These are phyloP conservation scores for Zaprionus lineosus DNA, from an alignment of 2,888 invertebrate species.

Conservation along the genomic window DNA sequence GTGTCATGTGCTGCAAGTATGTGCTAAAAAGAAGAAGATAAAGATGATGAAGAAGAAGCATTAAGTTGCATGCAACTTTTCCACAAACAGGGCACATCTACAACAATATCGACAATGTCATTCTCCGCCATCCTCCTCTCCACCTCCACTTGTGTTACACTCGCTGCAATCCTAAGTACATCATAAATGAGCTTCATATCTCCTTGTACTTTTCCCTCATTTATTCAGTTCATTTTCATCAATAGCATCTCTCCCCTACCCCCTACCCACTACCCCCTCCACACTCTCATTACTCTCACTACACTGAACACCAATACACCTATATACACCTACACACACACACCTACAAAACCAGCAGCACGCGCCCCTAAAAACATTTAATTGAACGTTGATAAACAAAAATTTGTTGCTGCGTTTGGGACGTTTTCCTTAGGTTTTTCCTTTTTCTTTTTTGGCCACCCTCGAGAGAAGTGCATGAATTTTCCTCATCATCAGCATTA, in stretches of 20 bases:
- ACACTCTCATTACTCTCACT: not conserved
- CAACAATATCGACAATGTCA: constrained; percentile 24
- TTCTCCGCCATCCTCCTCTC: too few species aligned
- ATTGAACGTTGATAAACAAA: constrained; percentile 41
- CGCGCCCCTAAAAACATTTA: constrained; percentile 8
- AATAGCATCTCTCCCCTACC: not conserved
- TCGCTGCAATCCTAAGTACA: constrained; percentile 41
- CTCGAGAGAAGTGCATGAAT: constrained; percentile 45
- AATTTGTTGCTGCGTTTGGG: constrained; percentile 2
- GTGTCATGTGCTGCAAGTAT: not conserved
- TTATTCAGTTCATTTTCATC: constrained; percentile 3
- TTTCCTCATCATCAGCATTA: constrained; percentile 42
- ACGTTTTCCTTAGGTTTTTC: constrained; percentile 6
- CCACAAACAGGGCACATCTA: constrained; percentile 39
- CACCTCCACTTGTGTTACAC: constrained; percentile 24
- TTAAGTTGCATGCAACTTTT: constrained; percentile 44
- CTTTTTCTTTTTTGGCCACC: constrained; percentile 18
- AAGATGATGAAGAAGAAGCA: constrained; percentile 18
- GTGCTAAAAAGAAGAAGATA: too few species aligned
- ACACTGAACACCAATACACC: too few species aligned
- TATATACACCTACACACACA: too few species aligned
- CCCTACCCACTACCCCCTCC: not conserved
- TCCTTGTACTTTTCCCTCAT: constrained; percentile 16
- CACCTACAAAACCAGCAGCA: too few species aligned
- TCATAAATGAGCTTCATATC: constrained; percentile 42